Conservation (phyloP, 2,888 invertebrate species). For the Clusia tigrina region DNA sequence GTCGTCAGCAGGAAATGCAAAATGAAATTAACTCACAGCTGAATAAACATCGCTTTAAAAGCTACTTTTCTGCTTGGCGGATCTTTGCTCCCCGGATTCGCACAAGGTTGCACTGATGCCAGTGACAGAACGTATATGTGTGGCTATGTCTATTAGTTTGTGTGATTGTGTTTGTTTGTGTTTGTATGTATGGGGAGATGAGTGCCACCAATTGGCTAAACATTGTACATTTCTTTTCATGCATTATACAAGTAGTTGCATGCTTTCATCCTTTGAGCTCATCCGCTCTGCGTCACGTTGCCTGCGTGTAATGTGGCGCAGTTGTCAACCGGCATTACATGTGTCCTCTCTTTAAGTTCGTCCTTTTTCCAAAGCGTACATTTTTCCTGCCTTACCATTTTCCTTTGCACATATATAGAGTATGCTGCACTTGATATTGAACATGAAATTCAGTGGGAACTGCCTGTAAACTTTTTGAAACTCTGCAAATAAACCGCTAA, state of each 20-base stretch:
- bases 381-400: too few species aligned
- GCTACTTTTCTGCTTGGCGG: conserved; percentile 6
- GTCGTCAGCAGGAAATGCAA: conserved; percentile 29
- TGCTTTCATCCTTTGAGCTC: conserved; percentile 15
- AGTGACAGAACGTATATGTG: too few species aligned
- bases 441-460: too few species aligned
- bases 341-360: too few species aligned
- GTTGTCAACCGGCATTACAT: not conserved
- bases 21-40: conserved; percentile 51
- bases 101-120: not conserved
- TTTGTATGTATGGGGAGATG: not conserved
- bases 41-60: conserved; percentile 38
- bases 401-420: too few species aligned
- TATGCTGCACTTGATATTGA: too few species aligned
- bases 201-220: conserved; percentile 7
- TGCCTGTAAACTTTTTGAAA: too few species aligned
- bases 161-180: not conserved
- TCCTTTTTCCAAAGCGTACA: too few species aligned
- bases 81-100: not conserved
- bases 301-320: not conserved
- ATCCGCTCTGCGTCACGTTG: conserved; percentile 15
- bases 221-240: conserved; percentile 1
- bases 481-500: too few species aligned
- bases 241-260: not conserved
- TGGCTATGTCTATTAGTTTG: too few species aligned